Conservation (phyloP, 2,888 invertebrate genomes). For the Lasioglossum zephyrum region DNA sequence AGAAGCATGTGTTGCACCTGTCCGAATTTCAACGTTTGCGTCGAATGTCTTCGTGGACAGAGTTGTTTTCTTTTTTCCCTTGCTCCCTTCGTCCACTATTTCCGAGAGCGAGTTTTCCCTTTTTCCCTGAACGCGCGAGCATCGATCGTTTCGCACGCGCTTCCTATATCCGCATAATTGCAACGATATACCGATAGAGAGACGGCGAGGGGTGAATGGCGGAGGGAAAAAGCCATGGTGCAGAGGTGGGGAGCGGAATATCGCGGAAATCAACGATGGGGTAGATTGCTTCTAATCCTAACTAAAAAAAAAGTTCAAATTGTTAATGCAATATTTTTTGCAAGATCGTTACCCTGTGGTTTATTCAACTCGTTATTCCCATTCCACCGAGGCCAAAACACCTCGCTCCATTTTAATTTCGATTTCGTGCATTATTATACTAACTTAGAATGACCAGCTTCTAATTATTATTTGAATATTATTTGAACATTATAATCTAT, state of each 20-base stretch:
- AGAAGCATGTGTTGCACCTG: not conserved
- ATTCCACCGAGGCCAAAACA: no score
- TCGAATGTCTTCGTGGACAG: not conserved
- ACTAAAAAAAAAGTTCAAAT: not conserved
- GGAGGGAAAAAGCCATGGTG: not conserved
- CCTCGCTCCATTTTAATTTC: no score
- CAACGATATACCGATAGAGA: slow-evolving; percentile 21
- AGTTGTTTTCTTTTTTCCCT: not conserved
- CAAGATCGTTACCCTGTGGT: not conserved
- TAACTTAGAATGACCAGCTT: not conserved
- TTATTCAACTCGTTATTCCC: not conserved
- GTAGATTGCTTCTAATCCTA: not conserved
- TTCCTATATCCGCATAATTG: slow-evolving; percentile 61
- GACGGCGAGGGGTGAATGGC: not conserved
- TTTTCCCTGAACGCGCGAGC: slow-evolving; percentile 25
- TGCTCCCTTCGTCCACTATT: not conserved
- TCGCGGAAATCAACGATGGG: not conserved
- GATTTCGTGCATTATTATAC: not conserved
- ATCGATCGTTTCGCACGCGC: slow-evolving; percentile 52
- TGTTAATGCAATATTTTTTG: not conserved
- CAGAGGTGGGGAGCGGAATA: not conserved
- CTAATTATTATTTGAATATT: no score
- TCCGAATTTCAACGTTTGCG: not conserved
- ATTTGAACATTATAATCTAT: no score
- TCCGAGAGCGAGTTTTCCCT: not conserved